A percentile compares a stretch with the other conserved stretches of the same genome.
Conservation (phyloP, 1,140 invertebrate species). For the Heliconius hewitsoni region DNA sequence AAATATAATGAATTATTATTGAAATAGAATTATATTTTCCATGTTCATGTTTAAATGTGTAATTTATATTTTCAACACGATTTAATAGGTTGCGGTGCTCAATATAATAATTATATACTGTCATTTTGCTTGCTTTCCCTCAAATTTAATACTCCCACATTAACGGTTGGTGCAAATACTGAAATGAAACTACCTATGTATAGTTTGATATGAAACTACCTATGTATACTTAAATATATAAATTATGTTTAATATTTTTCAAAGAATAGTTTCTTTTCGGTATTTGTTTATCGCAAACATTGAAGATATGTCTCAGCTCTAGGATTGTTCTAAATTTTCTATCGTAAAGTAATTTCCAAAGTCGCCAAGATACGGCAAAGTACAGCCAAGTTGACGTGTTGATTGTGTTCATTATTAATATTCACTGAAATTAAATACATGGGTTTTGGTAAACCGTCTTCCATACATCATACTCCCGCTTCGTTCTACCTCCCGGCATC, state of each 20-base stretch:
- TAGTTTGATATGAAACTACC: background rate
- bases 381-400: slow-evolving; percentile 72
- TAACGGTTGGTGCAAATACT: slow-evolving; percentile 16
- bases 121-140: slow-evolving; percentile 4
- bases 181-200: background rate
- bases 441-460: slow-evolving; percentile 14
- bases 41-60: background rate
- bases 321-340: slow-evolving; percentile 15
- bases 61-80: background rate
- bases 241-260: too few relatives aligned
- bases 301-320: slow-evolving; percentile 27
- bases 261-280: slow-evolving; percentile 24
- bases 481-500: slow-evolving; percentile 66
- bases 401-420: background rate
- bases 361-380: slow-evolving; percentile 40
- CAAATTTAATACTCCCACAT: background rate
- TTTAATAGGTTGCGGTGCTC: background rate
- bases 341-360: background rate
- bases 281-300: slow-evolving; percentile 47
- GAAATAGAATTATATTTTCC: background rate
- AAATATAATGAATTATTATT: background rate
- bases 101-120: background rate
- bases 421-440: background rate
- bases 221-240: too few relatives aligned
- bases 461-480: slow-evolving; percentile 25